Base-by-base conservation (phyloP, 2,888 invertebrate genomes). In the Geotrupes spiniger region DNA sequence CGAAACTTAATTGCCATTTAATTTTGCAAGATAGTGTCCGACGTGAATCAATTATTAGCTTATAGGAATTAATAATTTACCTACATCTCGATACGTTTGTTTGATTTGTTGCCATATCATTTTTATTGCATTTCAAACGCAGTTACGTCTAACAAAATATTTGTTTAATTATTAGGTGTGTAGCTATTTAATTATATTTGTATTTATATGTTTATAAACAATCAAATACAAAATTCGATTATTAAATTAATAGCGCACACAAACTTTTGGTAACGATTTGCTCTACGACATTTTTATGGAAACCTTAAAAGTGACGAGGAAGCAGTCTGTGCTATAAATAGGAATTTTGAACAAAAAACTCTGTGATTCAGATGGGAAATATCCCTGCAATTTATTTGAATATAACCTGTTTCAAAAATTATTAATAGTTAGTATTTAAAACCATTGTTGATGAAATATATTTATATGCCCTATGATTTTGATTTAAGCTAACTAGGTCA, bases 401-500 rank as follows among this genome's bases (percentile, higher is more conserved):
- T 33, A 11, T 6, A 4, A 21, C 4, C 4, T 21, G 6, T 21
- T 21, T 21, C 21, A n/a, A n/a, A n/a, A n/a, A 21, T 21, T 21
- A 21, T 21, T 6, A 6, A 21, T 3, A 21, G 6, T 21, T 21
- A 21, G 3, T 21, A 4, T 21, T 4, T 6, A 21, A 21, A 21
- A 21, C 21, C 21, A 21, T 21, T 21, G 21, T 21, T 21, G 6
- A 21, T 21, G 21, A 21, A 21, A 21, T 21, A 21, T 9, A 21
- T 17, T 25, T n/a, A 6, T 11, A 28, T 40, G n/a, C n/a, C n/a
- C n/a, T n/a, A n/a, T 9, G 14, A 15, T 11, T 36, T 17, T 14
- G 38, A 9, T 45, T 11, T 16, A 37, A 29, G 15, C 21, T 10
- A 45, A 45, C 38, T 45, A 16, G 45, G 45, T 45, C 45, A 45